Evolutionary conservation across 2,888 invertebrate species (phyloP), one percentile per base, ranked within the genome.

Genomic region (Trilocha varians): DNA sequence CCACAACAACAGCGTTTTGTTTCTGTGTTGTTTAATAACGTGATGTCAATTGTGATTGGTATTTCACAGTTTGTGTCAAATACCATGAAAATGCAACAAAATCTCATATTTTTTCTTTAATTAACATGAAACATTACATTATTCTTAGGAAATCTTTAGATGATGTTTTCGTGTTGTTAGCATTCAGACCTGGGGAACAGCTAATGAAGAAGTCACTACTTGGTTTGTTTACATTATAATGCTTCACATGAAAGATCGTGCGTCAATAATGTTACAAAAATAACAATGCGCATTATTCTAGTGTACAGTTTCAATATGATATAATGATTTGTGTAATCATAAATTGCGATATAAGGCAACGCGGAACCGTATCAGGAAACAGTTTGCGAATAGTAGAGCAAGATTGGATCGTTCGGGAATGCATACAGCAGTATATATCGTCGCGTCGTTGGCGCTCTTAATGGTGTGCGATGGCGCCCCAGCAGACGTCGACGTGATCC

Each of bases 391-490:
- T 59, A 57, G 47, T 53, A 45, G 50, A 63, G 53, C 83, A 84
- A 78, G 59, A 85, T 84, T 65, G 83, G 78, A 78, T 70, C 77
- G 42, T 47, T 77, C 45, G 62, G 67, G 57, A 74, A 85, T 85
- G 85, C 82, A 68, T 74, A 78, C 75, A 64, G 72, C 69, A 57
- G 58, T 77, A 36, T 83, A 79, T 59, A 63, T 66, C 71, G 78
- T 76, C 74, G 83, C 73, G 64, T 80, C 72, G 62, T 50, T 83
- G 61, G 78, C 75, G 75, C 65, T 82, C 69, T 59, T 80, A 48
- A 80, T 70, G 55, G 65, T 55, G 38, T 84, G 77, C 82, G 68
- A 55, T 1, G 72, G 78, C 80, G 75, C 75, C 33, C 80, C 83
- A 45, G 57, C 47, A 47, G 70, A 56, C 43, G 64, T 63, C 60